Evolutionary conservation across 2,113 vertebrate genomes (phyloP), one percentile per base, ranked within the genome.

Genomic region (Sorex araneus): DNA sequence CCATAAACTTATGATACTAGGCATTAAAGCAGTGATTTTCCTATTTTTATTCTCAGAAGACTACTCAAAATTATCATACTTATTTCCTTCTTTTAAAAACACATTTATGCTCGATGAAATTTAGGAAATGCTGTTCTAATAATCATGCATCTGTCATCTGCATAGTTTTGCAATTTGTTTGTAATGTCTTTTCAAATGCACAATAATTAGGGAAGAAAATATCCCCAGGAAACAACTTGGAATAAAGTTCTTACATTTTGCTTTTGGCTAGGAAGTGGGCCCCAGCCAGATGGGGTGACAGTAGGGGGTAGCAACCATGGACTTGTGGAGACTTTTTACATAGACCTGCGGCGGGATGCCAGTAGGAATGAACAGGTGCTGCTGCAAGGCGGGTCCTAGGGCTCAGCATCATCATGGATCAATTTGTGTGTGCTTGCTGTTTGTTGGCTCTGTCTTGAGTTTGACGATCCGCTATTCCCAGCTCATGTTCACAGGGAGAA

Each of bases 91-190:
- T 54, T 91, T 87, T 32, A 7, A 36, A 83, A 83, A 57, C n/a
- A 21, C 10, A 67, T 25, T 8, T 73, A 30, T 64, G 0, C 11
- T 30, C 79, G 64, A 66, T 16, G 47, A 89, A 86, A 86, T 11
- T 28, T 70, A 70, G 69, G 34, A 82, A 71, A 60, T 66, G 8
- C 30, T 64, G 0, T 64, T 75, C n/a, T 91, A 83, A 91, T 91
- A 64, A 21, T 45, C 8, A 21, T 28, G 12, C 85, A 13, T 34
- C 27, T 66, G 7, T 71, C 12, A 36, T 83, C 47, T 43, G 18
- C 4, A n/a, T 18, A 50, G 28, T 43, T 79, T 67, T 54, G 28
- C 0, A 25, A 19, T 28, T 57, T 15, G 1, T 75, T 13, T 21
- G 18, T 8, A 54, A 16, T 78, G 21, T 32, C 3, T 71, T 57